Conservation (phyloP, 2,113 vertebrate species). For the Guaruba guarouba region DNA sequence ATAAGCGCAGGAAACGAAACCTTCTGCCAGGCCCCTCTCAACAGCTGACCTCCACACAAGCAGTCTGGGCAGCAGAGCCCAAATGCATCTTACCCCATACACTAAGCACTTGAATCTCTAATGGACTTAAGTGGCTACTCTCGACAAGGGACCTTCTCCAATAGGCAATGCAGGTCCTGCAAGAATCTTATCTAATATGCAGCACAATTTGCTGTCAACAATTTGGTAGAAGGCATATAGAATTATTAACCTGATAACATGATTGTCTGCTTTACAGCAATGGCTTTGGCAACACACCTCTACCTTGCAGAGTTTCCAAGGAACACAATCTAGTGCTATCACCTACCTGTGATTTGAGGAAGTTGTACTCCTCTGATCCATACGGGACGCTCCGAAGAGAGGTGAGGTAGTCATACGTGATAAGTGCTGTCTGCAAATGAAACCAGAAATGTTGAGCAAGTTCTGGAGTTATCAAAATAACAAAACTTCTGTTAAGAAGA, state of each 20-base stretch:
- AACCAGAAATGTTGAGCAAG: slow-evolving; percentile 14
- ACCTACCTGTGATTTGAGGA: slow-evolving; percentile 87
- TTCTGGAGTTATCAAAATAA: neutral
- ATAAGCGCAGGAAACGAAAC: neutral
- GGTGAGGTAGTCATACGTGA: slow-evolving; percentile 92
- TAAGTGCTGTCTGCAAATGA: slow-evolving; percentile 84
- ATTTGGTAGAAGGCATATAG: neutral
- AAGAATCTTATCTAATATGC: neutral
- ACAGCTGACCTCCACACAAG: neutral
- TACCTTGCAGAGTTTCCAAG: neutral
- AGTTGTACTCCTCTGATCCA: slow-evolving; percentile 85
- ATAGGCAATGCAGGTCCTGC: neutral
- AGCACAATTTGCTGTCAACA: neutral
- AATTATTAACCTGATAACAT: neutral
- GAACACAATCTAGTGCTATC: neutral
- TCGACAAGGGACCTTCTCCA: neutral
- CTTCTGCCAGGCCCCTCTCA: neutral
- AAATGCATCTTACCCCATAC: neutral
- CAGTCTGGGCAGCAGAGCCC: neutral
- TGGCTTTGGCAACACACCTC: neutral
- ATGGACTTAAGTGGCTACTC: neutral
- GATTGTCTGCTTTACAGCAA: neutral
- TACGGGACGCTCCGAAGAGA: slow-evolving; percentile 80
- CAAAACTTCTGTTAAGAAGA: neutral
- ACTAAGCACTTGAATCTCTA: neutral